A percentile compares a stretch with the other conserved stretches of the same genome.
phyloP scores from a whole-genome alignment of 2,797 vertebrate genomes.

The Sebastes kiyomatsui region DNA sequence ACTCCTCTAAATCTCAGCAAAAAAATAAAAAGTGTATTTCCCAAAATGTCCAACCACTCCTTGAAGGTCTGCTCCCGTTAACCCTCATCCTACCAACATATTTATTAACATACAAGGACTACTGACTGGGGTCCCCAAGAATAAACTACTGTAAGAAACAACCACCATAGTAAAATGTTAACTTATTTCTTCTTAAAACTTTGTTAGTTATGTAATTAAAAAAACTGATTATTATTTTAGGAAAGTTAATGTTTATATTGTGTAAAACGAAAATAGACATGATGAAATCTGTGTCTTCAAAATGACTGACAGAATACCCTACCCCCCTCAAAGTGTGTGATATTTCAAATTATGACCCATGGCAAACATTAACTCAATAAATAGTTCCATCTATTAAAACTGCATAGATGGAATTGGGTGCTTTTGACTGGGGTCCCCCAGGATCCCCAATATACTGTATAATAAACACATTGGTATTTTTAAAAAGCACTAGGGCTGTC shows the following conservation, averaged over 20 bases:
- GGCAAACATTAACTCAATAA: not conserved
- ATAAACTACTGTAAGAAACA: no score
- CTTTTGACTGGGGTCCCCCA: not conserved
- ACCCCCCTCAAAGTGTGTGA: not conserved
- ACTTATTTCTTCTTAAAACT: no score
- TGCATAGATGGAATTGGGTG: not conserved
- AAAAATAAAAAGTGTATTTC: not conserved
- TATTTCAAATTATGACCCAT: not conserved
- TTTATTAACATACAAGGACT: no score
- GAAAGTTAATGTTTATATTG: no score
- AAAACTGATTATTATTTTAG: no score
- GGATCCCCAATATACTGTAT: not conserved
- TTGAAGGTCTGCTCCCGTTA: not conserved
- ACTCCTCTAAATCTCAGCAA: not conserved
- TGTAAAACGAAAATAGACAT: no score
- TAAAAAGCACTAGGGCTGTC: not conserved
- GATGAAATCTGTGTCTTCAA: not conserved
- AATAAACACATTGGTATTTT: not conserved
- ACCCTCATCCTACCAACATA: no score
- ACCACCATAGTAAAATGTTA: no score
- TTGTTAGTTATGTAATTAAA: not conserved
- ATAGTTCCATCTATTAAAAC: accelerated
- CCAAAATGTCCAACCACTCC: not conserved
- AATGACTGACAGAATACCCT: not conserved
- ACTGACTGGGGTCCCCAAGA: no score